Percentiles rank a stretch among this genome's conserved stretches.
Evolutionary conservation across 2,888 invertebrate species (phyloP).

Genomic region (Dione juno): DNA sequence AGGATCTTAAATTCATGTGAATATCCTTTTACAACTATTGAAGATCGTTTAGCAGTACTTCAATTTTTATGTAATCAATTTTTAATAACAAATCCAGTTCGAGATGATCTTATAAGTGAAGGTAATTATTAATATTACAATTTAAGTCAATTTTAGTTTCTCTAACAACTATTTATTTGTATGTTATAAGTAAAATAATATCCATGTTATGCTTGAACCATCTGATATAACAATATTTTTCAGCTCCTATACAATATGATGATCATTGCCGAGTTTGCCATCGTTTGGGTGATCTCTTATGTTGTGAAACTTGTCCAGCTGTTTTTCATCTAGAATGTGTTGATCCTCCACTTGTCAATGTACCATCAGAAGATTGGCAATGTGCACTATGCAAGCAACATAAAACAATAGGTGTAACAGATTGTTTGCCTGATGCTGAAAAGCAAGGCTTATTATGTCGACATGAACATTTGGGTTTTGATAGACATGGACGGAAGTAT

Average conservation of each 20-base stretch:
- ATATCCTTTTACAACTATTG: constrained; percentile 94
- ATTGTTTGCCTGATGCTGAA: constrained; percentile 95
- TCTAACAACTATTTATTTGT: background rate
- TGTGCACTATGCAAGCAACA: constrained; percentile 97
- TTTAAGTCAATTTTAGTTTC: background rate
- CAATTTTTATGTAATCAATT: constrained; percentile 97
- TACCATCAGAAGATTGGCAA: constrained; percentile 98
- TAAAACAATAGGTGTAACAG: constrained; percentile 95
- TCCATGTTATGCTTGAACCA: too few relatives aligned
- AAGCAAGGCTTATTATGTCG: constrained; percentile 95
- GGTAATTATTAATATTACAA: constrained; percentile 77
- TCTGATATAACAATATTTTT: constrained; percentile 43
- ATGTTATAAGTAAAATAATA: too few relatives aligned
- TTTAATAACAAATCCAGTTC: constrained; percentile 94
- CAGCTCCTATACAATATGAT: constrained; percentile 93
- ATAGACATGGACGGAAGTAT: constrained; percentile 98
- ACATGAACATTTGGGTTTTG: constrained; percentile 97
- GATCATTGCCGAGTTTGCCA: constrained; percentile 97
- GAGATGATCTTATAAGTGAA: constrained; percentile 97
- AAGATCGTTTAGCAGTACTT: constrained; percentile 90
- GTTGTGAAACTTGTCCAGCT: constrained; percentile 99
- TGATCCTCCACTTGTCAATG: constrained; percentile 95
- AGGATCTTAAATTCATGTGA: constrained; percentile 88
- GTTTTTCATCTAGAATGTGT: constrained; percentile 99
- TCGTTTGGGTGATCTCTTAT: constrained; percentile 95